Percentiles rank a stretch among this genome's conserved stretches.
Evolutionary conservation across 2,113 vertebrate species (phyloP).

Genomic region (Pelecanoides urinatrix): DNA sequence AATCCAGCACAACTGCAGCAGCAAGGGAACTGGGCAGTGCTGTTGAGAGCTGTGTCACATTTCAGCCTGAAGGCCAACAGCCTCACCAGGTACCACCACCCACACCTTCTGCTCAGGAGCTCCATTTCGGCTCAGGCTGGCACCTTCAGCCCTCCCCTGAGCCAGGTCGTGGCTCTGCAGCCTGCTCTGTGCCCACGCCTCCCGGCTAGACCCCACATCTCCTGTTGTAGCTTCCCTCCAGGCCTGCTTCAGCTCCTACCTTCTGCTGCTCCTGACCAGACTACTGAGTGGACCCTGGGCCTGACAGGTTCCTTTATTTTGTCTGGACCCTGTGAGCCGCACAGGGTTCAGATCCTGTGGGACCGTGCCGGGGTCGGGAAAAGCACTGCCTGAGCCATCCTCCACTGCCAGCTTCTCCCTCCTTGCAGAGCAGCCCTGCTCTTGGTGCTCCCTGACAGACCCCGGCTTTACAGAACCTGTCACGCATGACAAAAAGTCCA

Average conservation of each 20-base stretch:
- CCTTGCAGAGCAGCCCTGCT: not conserved
- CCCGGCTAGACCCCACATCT: not conserved
- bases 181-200: fast-evolving
- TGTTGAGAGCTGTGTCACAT: not conserved
- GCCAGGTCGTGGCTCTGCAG: not conserved
- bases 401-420: not conserved
- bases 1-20: not conserved
- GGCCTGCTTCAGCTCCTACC: not conserved
- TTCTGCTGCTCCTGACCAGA: not conserved
- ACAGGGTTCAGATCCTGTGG: fast-evolving
- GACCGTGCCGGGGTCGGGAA: fast-evolving
- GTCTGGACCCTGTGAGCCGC: not conserved
- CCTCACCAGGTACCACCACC: not conserved
- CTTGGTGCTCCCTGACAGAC: not conserved
- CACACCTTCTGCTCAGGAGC: not conserved
- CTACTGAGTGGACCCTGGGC: fast-evolving
- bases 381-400: fast-evolving
- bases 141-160: not conserved
- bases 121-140: not conserved
- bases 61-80: not conserved
- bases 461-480: not conserved
- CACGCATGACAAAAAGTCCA: fast-evolving
- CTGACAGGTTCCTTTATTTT: not conserved
- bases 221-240: not conserved
- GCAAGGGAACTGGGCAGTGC: not conserved